These are phyloP conservation scores for Bombus confusus DNA, from an alignment of 1,140 invertebrate genomes.

Conservation along the genomic window DNA sequence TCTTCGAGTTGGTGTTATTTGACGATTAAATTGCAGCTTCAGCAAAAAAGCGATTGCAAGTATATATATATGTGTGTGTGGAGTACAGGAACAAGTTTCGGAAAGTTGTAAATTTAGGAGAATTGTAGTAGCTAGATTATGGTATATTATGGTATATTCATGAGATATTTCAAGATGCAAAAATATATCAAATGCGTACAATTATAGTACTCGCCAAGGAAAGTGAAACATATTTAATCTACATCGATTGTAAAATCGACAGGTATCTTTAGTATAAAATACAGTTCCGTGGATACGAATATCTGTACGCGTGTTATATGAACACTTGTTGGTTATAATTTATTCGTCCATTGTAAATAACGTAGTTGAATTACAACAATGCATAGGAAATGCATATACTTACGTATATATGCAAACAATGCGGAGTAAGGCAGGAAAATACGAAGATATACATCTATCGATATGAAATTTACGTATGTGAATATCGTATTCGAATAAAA, in stretches of 20 bases:
- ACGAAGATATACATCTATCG: background rate
- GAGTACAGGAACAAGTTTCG: background rate
- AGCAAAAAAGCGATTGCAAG: background rate
- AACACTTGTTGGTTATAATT: background rate
- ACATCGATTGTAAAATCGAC: background rate
- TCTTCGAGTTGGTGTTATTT: background rate
- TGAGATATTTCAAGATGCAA: background rate
- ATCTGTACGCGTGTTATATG: background rate
- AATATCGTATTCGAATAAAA: background rate
- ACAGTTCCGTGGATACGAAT: background rate
- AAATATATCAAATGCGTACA: no score
- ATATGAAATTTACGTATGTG: background rate
- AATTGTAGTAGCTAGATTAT: background rate
- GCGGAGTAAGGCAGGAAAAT: background rate
- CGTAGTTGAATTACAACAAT: background rate
- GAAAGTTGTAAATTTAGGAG: background rate
- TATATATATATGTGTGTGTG: no score
- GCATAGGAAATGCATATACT: background rate
- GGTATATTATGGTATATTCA: background rate
- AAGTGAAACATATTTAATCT: background rate
- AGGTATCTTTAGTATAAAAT: background rate
- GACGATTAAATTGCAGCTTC: no score
- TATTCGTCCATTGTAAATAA: background rate
- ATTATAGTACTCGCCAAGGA: accelerated
- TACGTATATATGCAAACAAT: background rate